These are phyloP conservation scores for Rhipidura dahli DNA, from an alignment of 2,113 vertebrate genomes.

Conservation along the genomic window DNA sequence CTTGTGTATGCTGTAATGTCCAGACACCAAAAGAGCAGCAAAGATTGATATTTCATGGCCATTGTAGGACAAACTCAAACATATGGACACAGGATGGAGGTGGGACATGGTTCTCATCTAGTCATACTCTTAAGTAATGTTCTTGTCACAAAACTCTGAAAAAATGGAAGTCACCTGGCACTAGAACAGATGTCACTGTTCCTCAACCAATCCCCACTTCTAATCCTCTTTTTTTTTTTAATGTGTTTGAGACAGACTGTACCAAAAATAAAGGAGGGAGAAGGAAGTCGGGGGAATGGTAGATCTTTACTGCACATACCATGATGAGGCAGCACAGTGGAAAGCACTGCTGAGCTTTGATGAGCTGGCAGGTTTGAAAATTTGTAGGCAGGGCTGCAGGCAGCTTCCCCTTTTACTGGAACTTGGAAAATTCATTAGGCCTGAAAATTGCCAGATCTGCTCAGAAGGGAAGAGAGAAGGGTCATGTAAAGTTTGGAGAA, in stretches of 20 bases:
- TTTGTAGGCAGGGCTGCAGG: background rate
- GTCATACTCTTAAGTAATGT: background rate
- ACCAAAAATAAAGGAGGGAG: background rate
- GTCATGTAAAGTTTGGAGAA: slow-evolving; percentile 30
- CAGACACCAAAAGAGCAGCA: background rate
- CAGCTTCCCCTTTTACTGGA: slow-evolving; percentile 14
- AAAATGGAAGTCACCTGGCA: slow-evolving; percentile 44
- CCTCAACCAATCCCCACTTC: background rate
- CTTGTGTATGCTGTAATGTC: background rate
- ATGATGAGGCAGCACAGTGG: background rate
- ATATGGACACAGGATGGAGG: background rate
- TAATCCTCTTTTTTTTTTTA: background rate
- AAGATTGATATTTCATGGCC: slow-evolving; percentile 32
- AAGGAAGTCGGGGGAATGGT: background rate
- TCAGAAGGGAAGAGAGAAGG: background rate
- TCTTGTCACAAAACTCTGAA: slow-evolving; percentile 26
- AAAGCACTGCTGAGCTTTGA: background rate
- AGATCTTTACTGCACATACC: background rate
- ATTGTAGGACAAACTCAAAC: background rate
- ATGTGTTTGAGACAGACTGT: background rate
- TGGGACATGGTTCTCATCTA: slow-evolving; percentile 34
- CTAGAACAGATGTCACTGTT: slow-evolving; percentile 23
- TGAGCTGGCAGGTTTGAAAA: background rate
- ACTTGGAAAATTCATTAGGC: slow-evolving; percentile 56
- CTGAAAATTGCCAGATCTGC: slow-evolving; percentile 9